A percentile compares a stretch with the other conserved stretches of the same genome.
phyloP scores from a whole-genome alignment of 2,797 vertebrate species.

The Mareca penelope region DNA sequence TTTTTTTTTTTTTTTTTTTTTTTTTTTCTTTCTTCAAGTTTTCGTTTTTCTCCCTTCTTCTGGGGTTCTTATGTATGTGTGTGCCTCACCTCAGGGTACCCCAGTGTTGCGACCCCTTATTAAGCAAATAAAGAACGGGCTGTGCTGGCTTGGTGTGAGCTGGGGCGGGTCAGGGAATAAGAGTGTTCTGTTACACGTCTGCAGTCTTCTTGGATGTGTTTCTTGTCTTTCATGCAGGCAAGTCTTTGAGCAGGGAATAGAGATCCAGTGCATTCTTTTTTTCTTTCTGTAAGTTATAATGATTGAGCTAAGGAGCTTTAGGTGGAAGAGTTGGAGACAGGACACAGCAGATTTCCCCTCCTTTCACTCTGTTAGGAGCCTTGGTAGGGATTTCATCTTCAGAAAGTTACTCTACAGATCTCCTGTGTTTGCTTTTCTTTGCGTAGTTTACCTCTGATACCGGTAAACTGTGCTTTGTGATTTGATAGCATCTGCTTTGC shows the following conservation, averaged over 20 bases:
- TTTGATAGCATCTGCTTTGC: not conserved
- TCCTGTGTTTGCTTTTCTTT: not conserved
- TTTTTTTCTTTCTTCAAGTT: too few species aligned
- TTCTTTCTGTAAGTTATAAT: not conserved
- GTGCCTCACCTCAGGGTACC: too few species aligned
- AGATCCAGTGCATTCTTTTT: too few species aligned
- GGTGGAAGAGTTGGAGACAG: not conserved
- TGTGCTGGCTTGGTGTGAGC: not conserved
- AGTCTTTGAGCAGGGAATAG: not conserved
- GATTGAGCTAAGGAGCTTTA: not conserved
- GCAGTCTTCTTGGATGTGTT: not conserved
- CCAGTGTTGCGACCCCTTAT: rapidly evolving
- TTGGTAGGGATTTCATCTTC: not conserved
- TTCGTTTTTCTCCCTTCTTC: too few species aligned
- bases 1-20: too few species aligned
- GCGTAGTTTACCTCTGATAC: not conserved
- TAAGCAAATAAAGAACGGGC: not conserved
- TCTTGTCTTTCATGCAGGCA: not conserved
- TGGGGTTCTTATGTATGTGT: rapidly evolving
- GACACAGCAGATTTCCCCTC: not conserved
- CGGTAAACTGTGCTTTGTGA: rapidly evolving
- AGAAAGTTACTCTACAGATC: not conserved
- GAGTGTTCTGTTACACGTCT: not conserved
- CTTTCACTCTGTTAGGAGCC: not conserved
- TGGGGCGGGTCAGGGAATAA: not conserved